Evolutionary conservation across 2,888 invertebrate species (phyloP).

Genomic region (Ormyrus rosae): DNA sequence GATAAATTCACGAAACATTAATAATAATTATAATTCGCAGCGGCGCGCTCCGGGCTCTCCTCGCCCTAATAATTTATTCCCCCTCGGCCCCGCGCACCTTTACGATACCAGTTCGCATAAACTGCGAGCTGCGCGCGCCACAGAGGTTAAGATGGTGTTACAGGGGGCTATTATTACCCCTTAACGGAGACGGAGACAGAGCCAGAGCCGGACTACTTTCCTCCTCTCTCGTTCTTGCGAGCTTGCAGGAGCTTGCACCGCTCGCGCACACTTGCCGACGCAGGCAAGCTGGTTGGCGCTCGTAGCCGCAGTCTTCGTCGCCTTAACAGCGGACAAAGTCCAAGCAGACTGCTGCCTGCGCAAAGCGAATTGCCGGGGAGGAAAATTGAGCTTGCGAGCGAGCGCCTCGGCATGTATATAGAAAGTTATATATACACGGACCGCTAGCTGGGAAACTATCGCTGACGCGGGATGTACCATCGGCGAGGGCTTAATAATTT

Average conservation of each 20-base stretch:
- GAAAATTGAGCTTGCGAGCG: conserved; percentile 45
- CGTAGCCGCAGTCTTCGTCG: conserved; percentile 14
- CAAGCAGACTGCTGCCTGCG: conserved; percentile 41
- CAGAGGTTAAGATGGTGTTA: conserved; percentile 51
- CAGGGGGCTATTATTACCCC: conserved; percentile 53
- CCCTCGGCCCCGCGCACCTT: conserved; percentile 36
- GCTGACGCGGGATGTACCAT: too few species aligned
- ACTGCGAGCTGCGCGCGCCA: conserved; percentile 19
- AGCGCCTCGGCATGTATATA: neutral
- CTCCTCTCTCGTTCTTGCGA: neutral
- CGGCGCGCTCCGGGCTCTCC: neutral
- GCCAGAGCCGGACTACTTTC: neutral
- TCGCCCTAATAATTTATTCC: conserved; percentile 53
- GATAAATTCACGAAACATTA: conserved; percentile 54
- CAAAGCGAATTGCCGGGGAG: conserved; percentile 41
- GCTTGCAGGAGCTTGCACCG: conserved; percentile 3
- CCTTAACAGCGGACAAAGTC: conserved; percentile 53
- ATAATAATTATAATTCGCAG: conserved; percentile 55
- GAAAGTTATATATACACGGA: too few species aligned
- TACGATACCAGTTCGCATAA: conserved; percentile 34
- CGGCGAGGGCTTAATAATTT: too few species aligned
- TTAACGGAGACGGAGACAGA: conserved; percentile 9
- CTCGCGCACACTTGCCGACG: neutral
- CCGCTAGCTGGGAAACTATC: too few species aligned
- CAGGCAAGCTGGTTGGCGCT: conserved; percentile 3